phyloP scores from a whole-genome alignment of 2,113 vertebrate genomes.

The Erythrocebus patas region DNA sequence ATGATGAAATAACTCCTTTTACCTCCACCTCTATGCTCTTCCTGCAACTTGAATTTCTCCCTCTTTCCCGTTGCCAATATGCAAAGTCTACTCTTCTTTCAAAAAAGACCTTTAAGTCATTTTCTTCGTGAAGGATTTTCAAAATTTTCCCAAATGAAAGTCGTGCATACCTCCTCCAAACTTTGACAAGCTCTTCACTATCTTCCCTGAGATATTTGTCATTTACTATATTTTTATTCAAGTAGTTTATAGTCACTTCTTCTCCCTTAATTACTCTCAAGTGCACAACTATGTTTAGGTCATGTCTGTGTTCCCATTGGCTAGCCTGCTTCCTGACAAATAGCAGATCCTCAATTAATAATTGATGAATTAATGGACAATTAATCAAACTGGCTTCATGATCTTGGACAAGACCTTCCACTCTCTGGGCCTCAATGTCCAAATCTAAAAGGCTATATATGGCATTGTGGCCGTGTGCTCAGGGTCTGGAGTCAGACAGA shows the following conservation, averaged over 20 bases:
- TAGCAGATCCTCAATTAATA: constrained; percentile 53
- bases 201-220: background rate
- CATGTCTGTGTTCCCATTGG: background rate
- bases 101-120: background rate
- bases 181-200: background rate
- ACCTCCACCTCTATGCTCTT: background rate
- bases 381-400: background rate
- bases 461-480: background rate
- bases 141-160: background rate
- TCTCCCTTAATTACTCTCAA: constrained; percentile 38
- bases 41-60: background rate
- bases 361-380: background rate
- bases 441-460: background rate
- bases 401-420: background rate
- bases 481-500: background rate
- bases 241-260: constrained; percentile 20
- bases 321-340: background rate
- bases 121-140: background rate
- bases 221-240: constrained; percentile 5
- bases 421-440: background rate
- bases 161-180: background rate
- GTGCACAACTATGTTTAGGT: background rate
- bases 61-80: accelerated
- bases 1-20: background rate
- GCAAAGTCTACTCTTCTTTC: background rate